phyloP scores from a whole-genome alignment of 2,113 vertebrate species.

The Callopanchax toddi region DNA sequence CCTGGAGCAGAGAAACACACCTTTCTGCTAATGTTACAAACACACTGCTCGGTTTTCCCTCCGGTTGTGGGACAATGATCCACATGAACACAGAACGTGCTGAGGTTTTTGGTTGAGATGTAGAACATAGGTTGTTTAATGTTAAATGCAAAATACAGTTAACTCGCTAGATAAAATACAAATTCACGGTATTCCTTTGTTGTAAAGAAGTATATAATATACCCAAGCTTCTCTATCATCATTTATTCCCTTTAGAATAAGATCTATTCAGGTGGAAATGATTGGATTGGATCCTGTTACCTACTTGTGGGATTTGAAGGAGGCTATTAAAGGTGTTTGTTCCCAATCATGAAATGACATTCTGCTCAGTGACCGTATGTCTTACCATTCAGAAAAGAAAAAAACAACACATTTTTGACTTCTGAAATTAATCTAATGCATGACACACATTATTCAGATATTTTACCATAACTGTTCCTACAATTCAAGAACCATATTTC shows the following conservation, averaged over 20 bases:
- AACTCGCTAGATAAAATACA: slow-evolving; percentile 3
- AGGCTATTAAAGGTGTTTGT: slow-evolving; percentile 11
- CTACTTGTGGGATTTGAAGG: slow-evolving; percentile 40
- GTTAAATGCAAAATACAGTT: slow-evolving; percentile 21
- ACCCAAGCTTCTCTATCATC: neutral
- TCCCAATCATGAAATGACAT: neutral
- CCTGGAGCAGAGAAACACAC: slow-evolving; percentile 19
- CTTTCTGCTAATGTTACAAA: slow-evolving; percentile 22
- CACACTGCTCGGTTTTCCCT: slow-evolving; percentile 25
- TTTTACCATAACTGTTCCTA: no score
- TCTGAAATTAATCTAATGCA: no score
- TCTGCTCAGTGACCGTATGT: neutral
- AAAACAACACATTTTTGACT: neutral
- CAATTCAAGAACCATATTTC: neutral
- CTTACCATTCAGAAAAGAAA: slow-evolving; percentile 9
- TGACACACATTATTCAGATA: no score
- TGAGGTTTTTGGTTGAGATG: slow-evolving; percentile 15
- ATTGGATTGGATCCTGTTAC: slow-evolving; percentile 48
- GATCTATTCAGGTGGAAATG: slow-evolving; percentile 47
- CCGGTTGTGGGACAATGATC: slow-evolving; percentile 20
- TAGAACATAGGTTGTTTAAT: slow-evolving; percentile 3
- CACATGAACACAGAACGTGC: slow-evolving; percentile 14
- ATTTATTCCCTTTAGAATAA: slow-evolving; percentile 16
- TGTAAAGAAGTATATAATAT: no score
- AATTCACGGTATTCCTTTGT: no score